These are phyloP conservation scores for Atrichornis clamosus DNA, from an alignment of 2,113 vertebrate species.

Conservation along the genomic window DNA sequence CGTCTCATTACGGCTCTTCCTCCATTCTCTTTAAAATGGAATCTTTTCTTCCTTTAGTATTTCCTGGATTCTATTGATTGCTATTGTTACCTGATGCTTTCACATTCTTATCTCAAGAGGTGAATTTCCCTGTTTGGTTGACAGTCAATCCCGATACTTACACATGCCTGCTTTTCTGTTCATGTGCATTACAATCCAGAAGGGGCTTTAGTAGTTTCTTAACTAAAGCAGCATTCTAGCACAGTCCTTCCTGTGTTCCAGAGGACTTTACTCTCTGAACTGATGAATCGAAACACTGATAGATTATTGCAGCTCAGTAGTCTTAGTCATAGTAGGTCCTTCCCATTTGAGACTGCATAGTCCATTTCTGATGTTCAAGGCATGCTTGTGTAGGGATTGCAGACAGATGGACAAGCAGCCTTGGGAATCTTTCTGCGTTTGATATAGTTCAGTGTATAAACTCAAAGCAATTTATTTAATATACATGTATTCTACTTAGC, in stretches of 20 bases:
- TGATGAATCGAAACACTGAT: not conserved
- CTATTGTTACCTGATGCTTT: not conserved
- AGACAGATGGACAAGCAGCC: not conserved
- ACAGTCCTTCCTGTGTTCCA: not conserved
- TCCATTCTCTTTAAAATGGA: not conserved
- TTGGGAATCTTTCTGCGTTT: not conserved
- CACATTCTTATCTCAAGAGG: not conserved
- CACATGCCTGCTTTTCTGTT: not conserved
- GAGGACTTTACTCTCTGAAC: not conserved
- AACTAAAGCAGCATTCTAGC: not conserved
- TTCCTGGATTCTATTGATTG: not conserved
- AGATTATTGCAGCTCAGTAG: not conserved
- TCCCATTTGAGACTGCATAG: not conserved
- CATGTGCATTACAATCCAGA: not conserved
- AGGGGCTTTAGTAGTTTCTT: not conserved
- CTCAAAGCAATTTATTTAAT: not conserved
- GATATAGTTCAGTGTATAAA: not conserved
- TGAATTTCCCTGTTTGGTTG: not conserved
- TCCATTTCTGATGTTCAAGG: not conserved
- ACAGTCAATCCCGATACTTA: not conserved
- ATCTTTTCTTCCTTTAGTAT: not conserved
- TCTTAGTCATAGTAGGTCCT: not conserved
- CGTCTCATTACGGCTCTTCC: not conserved
- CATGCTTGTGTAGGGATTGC: not conserved
- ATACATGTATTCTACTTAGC: not conserved